A percentile compares a stretch with the other conserved stretches of the same genome.
These are phyloP conservation scores for Enteromius radiatus DNA, from an alignment of 2,797 vertebrate genomes.

Conservation along the genomic window DNA sequence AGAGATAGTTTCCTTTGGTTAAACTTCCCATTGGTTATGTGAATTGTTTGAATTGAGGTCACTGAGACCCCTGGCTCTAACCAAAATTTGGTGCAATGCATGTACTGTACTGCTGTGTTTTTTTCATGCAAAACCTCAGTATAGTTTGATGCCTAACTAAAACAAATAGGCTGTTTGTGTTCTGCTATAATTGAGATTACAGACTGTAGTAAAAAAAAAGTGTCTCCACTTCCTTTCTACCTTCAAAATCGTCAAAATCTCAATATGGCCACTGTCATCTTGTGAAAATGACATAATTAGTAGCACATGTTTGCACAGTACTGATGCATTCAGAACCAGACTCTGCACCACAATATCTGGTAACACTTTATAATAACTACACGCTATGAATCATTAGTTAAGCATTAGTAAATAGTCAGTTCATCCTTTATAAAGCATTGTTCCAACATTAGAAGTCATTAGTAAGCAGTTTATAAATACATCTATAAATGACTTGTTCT, in stretches of 20 bases:
- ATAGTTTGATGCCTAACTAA: neutral
- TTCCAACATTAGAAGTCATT: too few relatives aligned
- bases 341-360: too few relatives aligned
- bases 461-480: too few relatives aligned
- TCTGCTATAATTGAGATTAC: neutral
- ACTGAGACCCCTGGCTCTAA: neutral
- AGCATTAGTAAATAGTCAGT: too few relatives aligned
- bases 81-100: neutral
- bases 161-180: neutral
- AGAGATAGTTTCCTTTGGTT: neutral
- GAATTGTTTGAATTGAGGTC: neutral
- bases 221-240: neutral
- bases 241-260: neutral
- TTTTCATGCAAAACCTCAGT: neutral
- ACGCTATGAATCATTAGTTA: too few relatives aligned
- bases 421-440: too few relatives aligned
- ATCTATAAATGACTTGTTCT: too few relatives aligned
- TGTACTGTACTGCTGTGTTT: neutral
- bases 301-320: too few relatives aligned
- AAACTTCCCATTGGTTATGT: neutral
- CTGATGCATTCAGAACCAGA: too few relatives aligned
- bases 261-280: neutral
- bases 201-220: neutral
- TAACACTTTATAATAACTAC: too few relatives aligned
- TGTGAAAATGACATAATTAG: neutral